phyloP scores from a whole-genome alignment of 2,113 vertebrate species.

The Brachyhypopomus gauderio region DNA sequence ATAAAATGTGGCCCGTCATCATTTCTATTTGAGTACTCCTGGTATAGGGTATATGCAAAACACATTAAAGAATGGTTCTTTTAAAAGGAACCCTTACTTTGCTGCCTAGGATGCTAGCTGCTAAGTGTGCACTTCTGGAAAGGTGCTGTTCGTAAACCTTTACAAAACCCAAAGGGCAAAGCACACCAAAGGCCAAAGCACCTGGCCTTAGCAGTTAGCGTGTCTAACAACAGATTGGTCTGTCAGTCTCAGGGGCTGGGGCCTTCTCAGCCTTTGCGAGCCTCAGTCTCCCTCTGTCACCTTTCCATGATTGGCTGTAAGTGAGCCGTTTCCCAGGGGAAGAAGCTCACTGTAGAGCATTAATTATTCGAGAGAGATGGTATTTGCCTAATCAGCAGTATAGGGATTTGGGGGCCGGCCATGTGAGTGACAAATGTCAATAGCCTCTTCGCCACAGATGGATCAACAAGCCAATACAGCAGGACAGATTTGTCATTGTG shows the following conservation, averaged over 20 bases:
- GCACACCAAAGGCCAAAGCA: not conserved
- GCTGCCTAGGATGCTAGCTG: no score
- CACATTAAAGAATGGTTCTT: no score
- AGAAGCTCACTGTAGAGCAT: conserved; percentile 78
- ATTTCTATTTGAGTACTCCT: no score
- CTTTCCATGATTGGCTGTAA: conserved; percentile 66
- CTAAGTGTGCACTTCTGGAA: not conserved
- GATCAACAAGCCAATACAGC: conserved; percentile 86
- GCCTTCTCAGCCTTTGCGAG: conserved; percentile 65
- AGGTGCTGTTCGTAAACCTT: not conserved
- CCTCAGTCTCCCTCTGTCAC: conserved; percentile 62
- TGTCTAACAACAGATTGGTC: conserved; percentile 78
- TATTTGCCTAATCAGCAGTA: conserved; percentile 91
- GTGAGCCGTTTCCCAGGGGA: conserved; percentile 65
- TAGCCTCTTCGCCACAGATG: conserved; percentile 80
- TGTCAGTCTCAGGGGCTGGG: conserved; percentile 48
- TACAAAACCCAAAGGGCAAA: not conserved
- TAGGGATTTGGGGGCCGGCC: conserved; percentile 69
- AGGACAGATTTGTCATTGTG: conserved; percentile 90
- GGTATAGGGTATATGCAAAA: no score
- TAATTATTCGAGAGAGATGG: conserved; percentile 81
- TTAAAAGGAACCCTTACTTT: no score
- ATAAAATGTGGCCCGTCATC: no score
- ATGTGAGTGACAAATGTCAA: conserved; percentile 94
- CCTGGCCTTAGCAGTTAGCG: conserved; percentile 67